Base-by-base conservation (phyloP, 2,888 invertebrate genomes). In the Drosophila antonietae region DNA sequence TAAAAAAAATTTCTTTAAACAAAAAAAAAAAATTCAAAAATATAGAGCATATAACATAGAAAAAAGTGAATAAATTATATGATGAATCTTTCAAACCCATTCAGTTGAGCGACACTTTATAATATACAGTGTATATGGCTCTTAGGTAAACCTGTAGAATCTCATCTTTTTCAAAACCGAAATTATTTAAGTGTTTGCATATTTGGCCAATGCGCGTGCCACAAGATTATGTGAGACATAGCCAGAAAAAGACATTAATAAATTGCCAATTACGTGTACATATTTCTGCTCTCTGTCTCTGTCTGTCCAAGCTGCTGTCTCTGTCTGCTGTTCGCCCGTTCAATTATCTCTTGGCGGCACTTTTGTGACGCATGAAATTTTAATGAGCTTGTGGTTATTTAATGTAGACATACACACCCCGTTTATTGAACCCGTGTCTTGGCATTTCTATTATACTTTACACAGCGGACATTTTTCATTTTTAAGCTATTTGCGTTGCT, bases 401-500 rank as follows among this genome's bases (percentile, higher is more conserved):
- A 55, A 47, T 77, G 68, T 62, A 33, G 33, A n/a, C 33, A 23
- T 43, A 78, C 77, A 78, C 73, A 69, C 81, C 81, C 67, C 58
- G 68, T 80, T 73, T 77, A 69, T 80, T 80, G 73, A 78, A 78
- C 77, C 55, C 76, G 20, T 12, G 52, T 44, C 49, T 64, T 49
- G 53, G 65, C 75, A 75, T 74, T 67, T 43, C 39, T 60, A 51
- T 58, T 65, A 59, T 71, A 35, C 41, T 31, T 73, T 63, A 41
- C 37, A 20, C 39, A 39, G 23, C 37, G 18, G 18, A 46, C 46
- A 18, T 8, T 47, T 37, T 35, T 41, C 43, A 18, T 8, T 44
- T 37, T 35, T 44, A 7, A 37, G 47, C 37, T 35, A 47, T 47
- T 61, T 58, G 28, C 3, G 3, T 28, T 47, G 47, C 4, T 9